Percentiles rank a stretch among this genome's conserved stretches.
Conservation (phyloP, 2,888 invertebrate species). For the Andricus quercusramuli region DNA sequence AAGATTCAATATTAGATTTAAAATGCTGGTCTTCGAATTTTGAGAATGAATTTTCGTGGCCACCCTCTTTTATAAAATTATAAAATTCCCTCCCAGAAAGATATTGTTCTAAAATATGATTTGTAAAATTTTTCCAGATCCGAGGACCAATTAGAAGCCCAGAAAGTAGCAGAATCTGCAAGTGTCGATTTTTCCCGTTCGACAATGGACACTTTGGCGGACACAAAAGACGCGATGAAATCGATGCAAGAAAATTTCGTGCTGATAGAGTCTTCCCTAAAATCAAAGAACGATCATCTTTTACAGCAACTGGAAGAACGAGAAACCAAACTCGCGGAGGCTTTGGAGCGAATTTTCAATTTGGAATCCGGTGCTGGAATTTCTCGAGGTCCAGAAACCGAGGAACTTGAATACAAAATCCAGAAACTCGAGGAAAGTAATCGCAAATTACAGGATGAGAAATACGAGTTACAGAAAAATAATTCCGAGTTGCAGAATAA, state of each 20-base stretch:
- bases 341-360: constrained; percentile 68
- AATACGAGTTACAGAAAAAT: constrained; percentile 70
- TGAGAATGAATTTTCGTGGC: no score
- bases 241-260: constrained; percentile 90
- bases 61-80: no score
- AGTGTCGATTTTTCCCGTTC: constrained; percentile 70
- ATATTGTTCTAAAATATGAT: not conserved
- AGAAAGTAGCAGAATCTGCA: constrained; percentile 65
- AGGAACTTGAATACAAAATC: constrained; percentile 66
- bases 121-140: constrained; percentile 58
- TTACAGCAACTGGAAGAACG: constrained; percentile 81
- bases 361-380: constrained; percentile 69
- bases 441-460: constrained; percentile 70
- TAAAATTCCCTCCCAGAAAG: not conserved
- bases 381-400: constrained; percentile 59
- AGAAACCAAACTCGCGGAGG: constrained; percentile 79
- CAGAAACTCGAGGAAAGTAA: constrained; percentile 67
- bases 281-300: constrained; percentile 83
- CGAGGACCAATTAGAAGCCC: constrained; percentile 64
- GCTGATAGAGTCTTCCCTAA: constrained; percentile 85
- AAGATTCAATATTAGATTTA: no score
- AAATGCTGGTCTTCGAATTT: no score
- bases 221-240: constrained; percentile 88
- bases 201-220: constrained; percentile 86
- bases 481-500: constrained; percentile 70